Conservation (phyloP, 2,888 invertebrate genomes). For the Diarsia brunnea region DNA sequence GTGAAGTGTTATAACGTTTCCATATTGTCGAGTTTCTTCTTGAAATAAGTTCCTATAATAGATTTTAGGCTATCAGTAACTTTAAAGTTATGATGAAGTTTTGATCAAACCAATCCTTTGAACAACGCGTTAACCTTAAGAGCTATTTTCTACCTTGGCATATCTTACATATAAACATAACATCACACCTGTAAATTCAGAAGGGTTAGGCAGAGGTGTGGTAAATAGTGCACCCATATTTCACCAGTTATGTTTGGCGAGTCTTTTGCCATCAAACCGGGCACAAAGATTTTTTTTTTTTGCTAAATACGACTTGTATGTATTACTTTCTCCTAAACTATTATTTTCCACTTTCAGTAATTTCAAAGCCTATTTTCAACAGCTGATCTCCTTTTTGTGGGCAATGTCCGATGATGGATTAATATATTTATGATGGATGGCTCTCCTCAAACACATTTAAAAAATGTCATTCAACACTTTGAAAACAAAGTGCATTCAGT, state of each 20-base stretch:
- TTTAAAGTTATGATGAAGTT: not conserved
- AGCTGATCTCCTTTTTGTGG: not conserved
- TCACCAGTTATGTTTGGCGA: too few relatives aligned
- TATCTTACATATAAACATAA: not conserved
- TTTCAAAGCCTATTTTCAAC: not conserved
- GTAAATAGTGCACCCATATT: too few relatives aligned
- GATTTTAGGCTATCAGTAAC: not conserved
- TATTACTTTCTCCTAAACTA: not conserved
- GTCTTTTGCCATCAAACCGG: too few relatives aligned
- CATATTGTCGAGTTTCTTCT: not conserved
- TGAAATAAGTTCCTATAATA: too few relatives aligned
- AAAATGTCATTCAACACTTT: slow-evolving; percentile 17
- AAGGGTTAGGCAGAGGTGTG: too few relatives aligned
- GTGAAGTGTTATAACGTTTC: slow-evolving; percentile 12
- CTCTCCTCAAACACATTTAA: slow-evolving; percentile 17
- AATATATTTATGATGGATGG: slow-evolving; percentile 29
- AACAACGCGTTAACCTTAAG: not conserved
- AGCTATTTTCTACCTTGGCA: not conserved
- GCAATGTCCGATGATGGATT: slow-evolving; percentile 24
- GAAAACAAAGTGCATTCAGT: slow-evolving; percentile 29
- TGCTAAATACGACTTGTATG: not conserved
- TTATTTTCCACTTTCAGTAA: not conserved
- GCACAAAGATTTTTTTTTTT: too few relatives aligned
- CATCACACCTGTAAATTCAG: too few relatives aligned
- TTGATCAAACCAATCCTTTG: not conserved